phyloP scores from a whole-genome alignment of 1,140 invertebrate species.

The Popillia japonica region DNA sequence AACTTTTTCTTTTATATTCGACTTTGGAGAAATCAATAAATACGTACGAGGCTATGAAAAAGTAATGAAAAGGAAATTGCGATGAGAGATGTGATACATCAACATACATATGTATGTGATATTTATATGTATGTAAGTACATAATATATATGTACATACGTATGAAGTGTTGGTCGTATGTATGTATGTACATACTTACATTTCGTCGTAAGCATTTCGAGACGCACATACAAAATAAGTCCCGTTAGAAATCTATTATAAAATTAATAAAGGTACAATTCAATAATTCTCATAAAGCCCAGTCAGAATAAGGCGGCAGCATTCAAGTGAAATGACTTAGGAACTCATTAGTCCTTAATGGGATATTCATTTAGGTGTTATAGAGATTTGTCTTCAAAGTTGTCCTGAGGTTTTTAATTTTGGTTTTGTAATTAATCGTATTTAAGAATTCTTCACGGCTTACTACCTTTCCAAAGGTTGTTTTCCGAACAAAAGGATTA shows the following conservation, averaged over 20 bases:
- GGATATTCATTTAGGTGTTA: conserved; percentile 47
- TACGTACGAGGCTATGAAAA: neutral
- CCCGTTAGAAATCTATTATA: conserved; percentile 4
- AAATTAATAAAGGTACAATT: neutral
- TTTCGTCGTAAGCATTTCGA: too few relatives aligned
- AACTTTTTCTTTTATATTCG: neutral
- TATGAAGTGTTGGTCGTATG: too few relatives aligned
- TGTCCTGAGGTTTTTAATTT: conserved; percentile 45
- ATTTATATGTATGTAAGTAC: too few relatives aligned
- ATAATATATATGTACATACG: too few relatives aligned
- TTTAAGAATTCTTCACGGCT: conserved; percentile 39
- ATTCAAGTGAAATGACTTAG: conserved; percentile 45
- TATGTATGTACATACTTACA: too few relatives aligned
- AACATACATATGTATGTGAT: too few relatives aligned
- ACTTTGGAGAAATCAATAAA: neutral
- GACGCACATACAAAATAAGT: too few relatives aligned
- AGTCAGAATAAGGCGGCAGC: neutral
- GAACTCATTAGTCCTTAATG: conserved; percentile 47
- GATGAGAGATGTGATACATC: too few relatives aligned
- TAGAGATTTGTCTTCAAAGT: conserved; percentile 40
- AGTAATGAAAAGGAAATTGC: neutral
- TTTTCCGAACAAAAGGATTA: conserved; percentile 14
- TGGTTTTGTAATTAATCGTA: conserved; percentile 44
- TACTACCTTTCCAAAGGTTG: conserved; percentile 25
- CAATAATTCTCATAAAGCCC: conserved; percentile 32